These are phyloP conservation scores for Pedetes capensis DNA, from an alignment of 2,113 vertebrate genomes.

Conservation along the genomic window DNA sequence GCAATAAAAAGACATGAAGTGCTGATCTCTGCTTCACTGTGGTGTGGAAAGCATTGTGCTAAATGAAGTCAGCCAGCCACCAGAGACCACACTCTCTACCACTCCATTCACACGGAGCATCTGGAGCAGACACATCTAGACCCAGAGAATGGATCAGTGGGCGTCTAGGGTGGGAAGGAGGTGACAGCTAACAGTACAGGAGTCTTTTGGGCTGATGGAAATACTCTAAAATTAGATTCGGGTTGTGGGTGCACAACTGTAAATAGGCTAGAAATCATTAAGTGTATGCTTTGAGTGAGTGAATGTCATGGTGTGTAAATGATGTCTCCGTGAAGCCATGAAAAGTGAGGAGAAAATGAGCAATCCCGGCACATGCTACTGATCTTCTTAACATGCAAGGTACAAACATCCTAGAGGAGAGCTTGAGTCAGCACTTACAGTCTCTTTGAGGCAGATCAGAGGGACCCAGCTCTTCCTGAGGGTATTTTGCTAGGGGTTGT, in stretches of 20 bases:
- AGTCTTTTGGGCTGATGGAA: background rate
- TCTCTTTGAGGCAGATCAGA: background rate
- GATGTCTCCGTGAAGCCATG: background rate
- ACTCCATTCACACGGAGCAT: too few relatives aligned
- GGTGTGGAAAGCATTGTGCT: too few relatives aligned
- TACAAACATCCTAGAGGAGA: background rate
- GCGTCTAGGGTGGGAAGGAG: too few relatives aligned
- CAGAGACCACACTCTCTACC: background rate
- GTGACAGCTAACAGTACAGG: too few relatives aligned
- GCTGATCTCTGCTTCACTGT: accelerated
- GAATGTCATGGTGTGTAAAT: background rate
- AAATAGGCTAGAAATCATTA: background rate
- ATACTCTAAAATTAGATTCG: background rate
- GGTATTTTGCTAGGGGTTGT: too few relatives aligned
- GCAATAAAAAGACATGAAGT: too few relatives aligned
- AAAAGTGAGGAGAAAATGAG: background rate
- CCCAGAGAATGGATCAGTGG: background rate
- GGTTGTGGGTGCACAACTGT: background rate
- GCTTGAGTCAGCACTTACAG: background rate
- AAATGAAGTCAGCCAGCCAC: too few relatives aligned
- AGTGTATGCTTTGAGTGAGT: too few relatives aligned
- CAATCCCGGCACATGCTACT: background rate
- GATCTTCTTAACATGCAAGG: background rate
- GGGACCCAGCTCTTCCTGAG: background rate
- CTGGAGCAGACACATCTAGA: background rate